These are phyloP conservation scores for Hesperophylax magnus DNA, from an alignment of 1,140 invertebrate species.

Conservation along the genomic window DNA sequence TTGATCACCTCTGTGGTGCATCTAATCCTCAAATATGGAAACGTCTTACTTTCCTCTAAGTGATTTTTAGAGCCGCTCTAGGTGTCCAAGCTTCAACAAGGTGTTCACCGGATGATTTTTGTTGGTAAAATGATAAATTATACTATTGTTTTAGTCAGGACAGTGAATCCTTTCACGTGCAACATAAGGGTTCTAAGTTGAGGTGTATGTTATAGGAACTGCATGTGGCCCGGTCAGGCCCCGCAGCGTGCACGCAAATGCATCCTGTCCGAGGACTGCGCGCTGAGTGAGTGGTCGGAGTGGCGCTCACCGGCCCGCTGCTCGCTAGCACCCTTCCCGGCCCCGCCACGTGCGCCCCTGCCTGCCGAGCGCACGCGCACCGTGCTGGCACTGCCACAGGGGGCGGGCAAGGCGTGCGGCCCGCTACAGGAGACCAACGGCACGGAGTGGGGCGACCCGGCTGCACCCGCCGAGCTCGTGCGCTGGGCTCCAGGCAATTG, in stretches of 20 bases:
- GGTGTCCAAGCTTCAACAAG: too few species aligned
- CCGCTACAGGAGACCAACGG: slow-evolving; percentile 34
- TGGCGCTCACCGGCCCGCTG: slow-evolving; percentile 66
- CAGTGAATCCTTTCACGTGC: not conserved
- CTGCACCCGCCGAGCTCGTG: slow-evolving; percentile 61
- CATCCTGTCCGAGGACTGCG: slow-evolving; percentile 64
- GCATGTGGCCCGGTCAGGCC: slow-evolving; percentile 59
- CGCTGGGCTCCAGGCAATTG: slow-evolving; percentile 67
- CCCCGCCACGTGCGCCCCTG: slow-evolving; percentile 60
- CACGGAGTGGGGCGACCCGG: slow-evolving; percentile 61
- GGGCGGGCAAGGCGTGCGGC: slow-evolving; percentile 48
- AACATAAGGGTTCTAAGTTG: not conserved
- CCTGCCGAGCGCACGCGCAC: slow-evolving; percentile 60
- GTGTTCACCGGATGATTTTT: too few species aligned
- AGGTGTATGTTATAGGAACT: slow-evolving; percentile 60
- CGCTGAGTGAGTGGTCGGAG: slow-evolving; percentile 66
- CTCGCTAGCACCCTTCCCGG: slow-evolving; percentile 56
- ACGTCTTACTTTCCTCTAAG: too few species aligned
- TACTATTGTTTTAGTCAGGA: too few species aligned
- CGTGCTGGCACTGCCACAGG: slow-evolving; percentile 64
- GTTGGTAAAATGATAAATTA: too few species aligned
- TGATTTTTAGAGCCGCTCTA: too few species aligned
- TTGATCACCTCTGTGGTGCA: too few species aligned
- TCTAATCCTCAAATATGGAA: too few species aligned
- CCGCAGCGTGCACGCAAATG: slow-evolving; percentile 64